These are phyloP conservation scores for Otolemur garnettii DNA, from an alignment of 2,113 vertebrate genomes.

Conservation along the genomic window DNA sequence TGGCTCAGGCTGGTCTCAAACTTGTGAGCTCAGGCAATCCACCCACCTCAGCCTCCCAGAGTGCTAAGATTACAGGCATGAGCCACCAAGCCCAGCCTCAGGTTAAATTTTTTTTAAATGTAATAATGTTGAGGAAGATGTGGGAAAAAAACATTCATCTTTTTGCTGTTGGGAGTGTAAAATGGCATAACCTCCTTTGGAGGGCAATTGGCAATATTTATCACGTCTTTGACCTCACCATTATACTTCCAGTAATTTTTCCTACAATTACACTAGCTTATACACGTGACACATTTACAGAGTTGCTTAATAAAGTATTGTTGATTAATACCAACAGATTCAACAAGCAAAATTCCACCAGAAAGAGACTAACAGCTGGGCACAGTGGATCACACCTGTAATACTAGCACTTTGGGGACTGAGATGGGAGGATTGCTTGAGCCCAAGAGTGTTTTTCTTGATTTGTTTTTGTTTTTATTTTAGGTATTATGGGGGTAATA, in stretches of 20 bases:
- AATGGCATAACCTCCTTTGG: background rate
- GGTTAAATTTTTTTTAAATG: background rate
- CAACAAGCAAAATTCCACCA: conserved; percentile 6
- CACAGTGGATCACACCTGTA: too few species aligned
- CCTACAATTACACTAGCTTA: background rate
- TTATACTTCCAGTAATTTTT: background rate
- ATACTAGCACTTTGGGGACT: too few species aligned
- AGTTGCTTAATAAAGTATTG: background rate
- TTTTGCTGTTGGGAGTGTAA: background rate
- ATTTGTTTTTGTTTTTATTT: too few species aligned
- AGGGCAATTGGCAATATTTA: background rate
- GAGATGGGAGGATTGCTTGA: too few species aligned
- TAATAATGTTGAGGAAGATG: background rate
- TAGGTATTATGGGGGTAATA: too few species aligned
- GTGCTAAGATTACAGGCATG: too few species aligned
- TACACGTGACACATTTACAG: background rate
- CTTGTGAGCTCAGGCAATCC: too few species aligned
- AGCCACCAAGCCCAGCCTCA: too few species aligned
- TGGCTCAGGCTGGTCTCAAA: too few species aligned
- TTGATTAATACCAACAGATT: conserved; percentile 29
- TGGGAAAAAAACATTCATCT: background rate
- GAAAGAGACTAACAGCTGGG: background rate
- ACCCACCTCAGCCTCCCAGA: too few species aligned
- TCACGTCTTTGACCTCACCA: background rate
- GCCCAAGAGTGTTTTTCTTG: too few species aligned